Evolutionary conservation across 1,140 invertebrate species (phyloP).

Genomic region (Cherax quadricarinatus): DNA sequence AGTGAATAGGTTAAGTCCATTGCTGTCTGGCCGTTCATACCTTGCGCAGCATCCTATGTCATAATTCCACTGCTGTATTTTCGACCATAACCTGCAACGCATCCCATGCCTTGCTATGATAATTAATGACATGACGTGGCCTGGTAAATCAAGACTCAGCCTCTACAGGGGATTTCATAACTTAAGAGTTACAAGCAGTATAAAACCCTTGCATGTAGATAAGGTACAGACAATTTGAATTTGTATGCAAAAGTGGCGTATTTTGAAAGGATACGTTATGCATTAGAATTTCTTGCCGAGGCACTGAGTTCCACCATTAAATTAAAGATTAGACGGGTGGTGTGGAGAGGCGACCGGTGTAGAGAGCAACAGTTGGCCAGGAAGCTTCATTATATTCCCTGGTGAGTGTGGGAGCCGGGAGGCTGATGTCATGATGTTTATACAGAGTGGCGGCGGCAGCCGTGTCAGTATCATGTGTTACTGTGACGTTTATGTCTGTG

Average conservation of each 20-base stretch:
- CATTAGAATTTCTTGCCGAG: neutral
- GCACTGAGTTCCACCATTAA: neutral
- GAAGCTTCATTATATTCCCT: neutral
- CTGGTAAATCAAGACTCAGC: too few relatives aligned
- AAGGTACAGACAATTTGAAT: too few relatives aligned
- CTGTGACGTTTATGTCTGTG: too few relatives aligned
- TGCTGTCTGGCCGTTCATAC: neutral
- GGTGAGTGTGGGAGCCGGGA: neutral
- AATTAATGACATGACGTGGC: neutral
- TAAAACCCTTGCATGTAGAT: too few relatives aligned
- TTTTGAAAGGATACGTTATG: neutral
- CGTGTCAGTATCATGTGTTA: too few relatives aligned
- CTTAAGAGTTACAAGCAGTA: too few relatives aligned
- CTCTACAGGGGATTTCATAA: too few relatives aligned
- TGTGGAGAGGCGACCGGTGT: neutral
- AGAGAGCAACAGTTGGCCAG: neutral
- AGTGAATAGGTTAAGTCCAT: neutral
- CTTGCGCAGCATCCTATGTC: too few relatives aligned
- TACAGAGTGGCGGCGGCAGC: neutral
- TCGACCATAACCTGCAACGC: neutral
- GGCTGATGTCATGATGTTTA: neutral
- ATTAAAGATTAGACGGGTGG: neutral
- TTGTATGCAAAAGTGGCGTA: too few relatives aligned
- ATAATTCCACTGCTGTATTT: too few relatives aligned
- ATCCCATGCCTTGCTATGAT: neutral